These are phyloP conservation scores for Pocillopora verrucosa DNA, from an alignment of 64 coral and sea anemone genomes.

Conservation along the genomic window DNA sequence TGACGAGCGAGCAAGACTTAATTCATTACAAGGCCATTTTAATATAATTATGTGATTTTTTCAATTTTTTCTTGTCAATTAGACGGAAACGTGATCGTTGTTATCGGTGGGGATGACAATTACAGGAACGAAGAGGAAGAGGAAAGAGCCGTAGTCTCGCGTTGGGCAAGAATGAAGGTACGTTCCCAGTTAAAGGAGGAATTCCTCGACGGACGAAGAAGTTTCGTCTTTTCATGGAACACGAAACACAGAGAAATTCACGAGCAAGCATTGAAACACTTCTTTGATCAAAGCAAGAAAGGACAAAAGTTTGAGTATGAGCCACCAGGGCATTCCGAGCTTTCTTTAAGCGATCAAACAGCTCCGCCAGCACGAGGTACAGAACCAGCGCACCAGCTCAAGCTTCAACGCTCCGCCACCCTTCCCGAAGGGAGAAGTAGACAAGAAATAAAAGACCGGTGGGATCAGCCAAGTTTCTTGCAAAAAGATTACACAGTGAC, in stretches of 20 bases:
- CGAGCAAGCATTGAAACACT: constrained; percentile 59
- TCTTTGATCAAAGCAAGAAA: constrained; percentile 28
- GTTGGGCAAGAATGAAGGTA: constrained; percentile 42
- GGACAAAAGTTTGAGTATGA: constrained; percentile 36
- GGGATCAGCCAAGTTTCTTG: no score
- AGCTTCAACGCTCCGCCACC: no score
- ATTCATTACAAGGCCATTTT: no score
- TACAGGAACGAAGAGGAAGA: constrained; percentile 52
- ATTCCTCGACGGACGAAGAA: constrained; percentile 51
- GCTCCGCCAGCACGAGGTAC: no score
- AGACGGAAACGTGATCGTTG: constrained; percentile 67
- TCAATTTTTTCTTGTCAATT: neutral
- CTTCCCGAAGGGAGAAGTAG: no score
- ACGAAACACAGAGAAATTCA: constrained; percentile 59
- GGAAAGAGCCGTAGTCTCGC: constrained; percentile 42
- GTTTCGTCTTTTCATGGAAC: constrained; percentile 80
- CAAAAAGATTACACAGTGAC: no score
- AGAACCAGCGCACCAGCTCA: no score
- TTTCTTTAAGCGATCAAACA: no score
- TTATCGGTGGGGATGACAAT: constrained; percentile 78
- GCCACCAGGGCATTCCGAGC: no score
- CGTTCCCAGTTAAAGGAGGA: constrained; percentile 52
- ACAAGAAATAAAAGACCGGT: no score
- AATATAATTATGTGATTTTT: neutral
- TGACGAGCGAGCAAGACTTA: no score